These are phyloP conservation scores for Hyphantria cunea DNA, from an alignment of 1,140 invertebrate genomes.

Conservation along the genomic window DNA sequence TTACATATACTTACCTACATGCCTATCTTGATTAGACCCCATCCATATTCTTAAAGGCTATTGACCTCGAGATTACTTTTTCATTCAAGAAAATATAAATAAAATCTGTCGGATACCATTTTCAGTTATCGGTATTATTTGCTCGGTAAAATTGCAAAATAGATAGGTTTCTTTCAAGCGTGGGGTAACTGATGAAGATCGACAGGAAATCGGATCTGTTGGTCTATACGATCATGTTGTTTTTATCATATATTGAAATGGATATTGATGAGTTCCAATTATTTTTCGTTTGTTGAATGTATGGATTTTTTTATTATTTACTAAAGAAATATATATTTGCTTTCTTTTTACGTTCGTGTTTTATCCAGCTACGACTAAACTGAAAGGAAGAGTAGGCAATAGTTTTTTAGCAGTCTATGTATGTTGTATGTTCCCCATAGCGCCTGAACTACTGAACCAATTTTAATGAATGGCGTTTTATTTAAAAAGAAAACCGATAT, in stretches of 20 bases:
- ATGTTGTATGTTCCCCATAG: too few species aligned
- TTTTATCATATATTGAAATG: background rate
- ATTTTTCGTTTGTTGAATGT: background rate
- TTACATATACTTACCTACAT: background rate
- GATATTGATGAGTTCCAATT: background rate
- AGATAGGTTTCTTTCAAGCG: constrained; percentile 1
- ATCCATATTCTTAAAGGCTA: constrained; percentile 3
- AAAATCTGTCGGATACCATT: background rate
- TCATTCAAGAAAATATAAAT: background rate
- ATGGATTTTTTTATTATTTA: too few species aligned
- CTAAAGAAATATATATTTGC: too few species aligned
- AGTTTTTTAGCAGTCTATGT: too few species aligned
- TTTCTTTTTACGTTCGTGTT: too few species aligned
- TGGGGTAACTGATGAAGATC: constrained; percentile 9
- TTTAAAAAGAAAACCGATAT: too few species aligned
- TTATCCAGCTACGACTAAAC: too few species aligned
- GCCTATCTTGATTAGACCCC: constrained; percentile 2
- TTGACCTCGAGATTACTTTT: background rate
- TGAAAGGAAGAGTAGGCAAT: too few species aligned
- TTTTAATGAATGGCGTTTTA: too few species aligned
- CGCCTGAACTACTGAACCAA: too few species aligned
- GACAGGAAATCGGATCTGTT: constrained; percentile 6
- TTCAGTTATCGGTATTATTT: constrained; percentile 6
- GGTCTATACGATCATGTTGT: background rate
- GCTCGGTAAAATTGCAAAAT: constrained; percentile 1